Evolutionary conservation across 2,113 vertebrate genomes (phyloP), one percentile per base, ranked within the genome.

Genomic region (human (Homo sapiens)): DNA sequence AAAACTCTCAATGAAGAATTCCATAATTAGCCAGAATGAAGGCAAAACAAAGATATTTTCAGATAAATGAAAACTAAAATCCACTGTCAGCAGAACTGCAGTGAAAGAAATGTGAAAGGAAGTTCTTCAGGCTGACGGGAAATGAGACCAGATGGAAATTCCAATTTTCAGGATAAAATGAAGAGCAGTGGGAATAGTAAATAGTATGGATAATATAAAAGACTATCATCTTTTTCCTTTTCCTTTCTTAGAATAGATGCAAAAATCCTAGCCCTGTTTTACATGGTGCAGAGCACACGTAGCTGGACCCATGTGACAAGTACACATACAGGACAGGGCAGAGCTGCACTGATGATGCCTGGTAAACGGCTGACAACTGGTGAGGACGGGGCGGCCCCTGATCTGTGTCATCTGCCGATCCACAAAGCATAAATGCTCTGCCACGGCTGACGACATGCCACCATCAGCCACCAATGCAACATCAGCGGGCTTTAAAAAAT

Each of bases 321-420:
- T 27, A 89, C 6, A 50, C 32, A n/a, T 35, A 68, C 16, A n/a
- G 78, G 27, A 9, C 0, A 1, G 48, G n/a, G n/a, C 18, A 40
- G 59, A 91, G 32, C 20, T 22, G 55, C 13, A 2, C n/a, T 13
- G 12, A 27, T 35, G 30, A 40, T 20, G n/a, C 80, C 79, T 27
- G 35, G 35, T 4, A 1, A 2, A 12, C 0, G 40, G 1, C 66
- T 55, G 8, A 57, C 35, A 7, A 22, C 75, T 40, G 40, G 40
- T 25, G 5, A 43, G 3, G 0, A 2, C 13, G 20, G 18, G 38
- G 7, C 14, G 14, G 59, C 25, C 73, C 40, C 23, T 14, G 3
- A 6, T 4, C 6, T 1, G 8, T 2, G 10, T 43, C 32, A 38
- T 10, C 43, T 12, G 40, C 45, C 45, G 6, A 23, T 12, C 23